Base-by-base conservation (phyloP, 2,797 vertebrate genomes). In the Halcyon badia region DNA sequence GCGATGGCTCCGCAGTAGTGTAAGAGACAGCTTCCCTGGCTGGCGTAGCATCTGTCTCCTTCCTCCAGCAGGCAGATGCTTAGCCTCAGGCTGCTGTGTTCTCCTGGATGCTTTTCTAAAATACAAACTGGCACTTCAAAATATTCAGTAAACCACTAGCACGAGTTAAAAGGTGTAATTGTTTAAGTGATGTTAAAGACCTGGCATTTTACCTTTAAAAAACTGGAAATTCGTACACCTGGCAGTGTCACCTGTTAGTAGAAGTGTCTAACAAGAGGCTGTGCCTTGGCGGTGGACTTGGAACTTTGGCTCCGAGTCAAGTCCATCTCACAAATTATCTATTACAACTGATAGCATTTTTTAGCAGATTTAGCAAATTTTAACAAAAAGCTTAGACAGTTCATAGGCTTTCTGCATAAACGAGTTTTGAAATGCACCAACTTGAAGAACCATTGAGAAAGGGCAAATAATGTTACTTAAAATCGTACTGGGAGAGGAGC, bases 51-150 rank as follows among this genome's bases (percentile, higher is more conserved):
- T 48, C 14, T 39, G 4, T 51, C 22, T 77, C 14, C 11, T 19
- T 86, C 8, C 2, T 79, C n/a, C 22, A 69, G 44, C 19, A 69
- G n/a, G 30, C 44, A 87, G 44, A 19, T 48, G 15, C 61, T 87
- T 78, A 26, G 52, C 21, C 20, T 60, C 16, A 3, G 12, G 24
- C 12, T 68, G 61, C 10, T 79, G 16, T 76, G 30, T 64, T 75
- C 46, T 80, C 48, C 79, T 56, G 28, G 31, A 26, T 28, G 35
- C n/a, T 65, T 79, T 83, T 76, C 33, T 90, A 51, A 79, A 87
- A 35, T 61, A 56, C 73, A 60, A 48, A 44, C 51, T 75, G 51
- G 15, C 30, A 16, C 42, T 71, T 75, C 42, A 87, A 91, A 89
- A 70, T 71, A 60, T 2, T 24, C 9, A 24, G 2, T 66, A 62